Evolutionary conservation across 2,797 vertebrate genomes (phyloP).

Genomic region (Lerista edwardsae): DNA sequence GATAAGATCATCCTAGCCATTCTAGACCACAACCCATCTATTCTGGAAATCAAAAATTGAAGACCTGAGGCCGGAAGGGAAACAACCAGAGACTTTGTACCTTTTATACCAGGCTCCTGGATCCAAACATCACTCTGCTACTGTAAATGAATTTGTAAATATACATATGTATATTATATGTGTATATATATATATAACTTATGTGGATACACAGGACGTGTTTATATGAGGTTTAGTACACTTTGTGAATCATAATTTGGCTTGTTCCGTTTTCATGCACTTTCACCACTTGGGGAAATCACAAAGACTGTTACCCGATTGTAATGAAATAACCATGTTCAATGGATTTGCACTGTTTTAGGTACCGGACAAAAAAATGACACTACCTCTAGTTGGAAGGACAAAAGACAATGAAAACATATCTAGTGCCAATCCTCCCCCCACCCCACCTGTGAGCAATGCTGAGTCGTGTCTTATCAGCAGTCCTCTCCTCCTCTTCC

Average conservation of each 20-base stretch:
- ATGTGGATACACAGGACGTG: slow-evolving; percentile 52
- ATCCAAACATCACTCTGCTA: slow-evolving; percentile 69
- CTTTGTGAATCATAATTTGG: slow-evolving; percentile 54
- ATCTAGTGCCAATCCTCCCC: slow-evolving; percentile 44
- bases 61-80: slow-evolving; percentile 42
- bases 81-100: slow-evolving; percentile 57
- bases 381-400: slow-evolving; percentile 79
- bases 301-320: slow-evolving; percentile 63
- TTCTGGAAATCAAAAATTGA: slow-evolving; percentile 96
- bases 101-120: slow-evolving; percentile 66
- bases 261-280: slow-evolving; percentile 58
- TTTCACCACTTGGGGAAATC: slow-evolving; percentile 61
- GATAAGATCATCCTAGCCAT: slow-evolving; percentile 98
- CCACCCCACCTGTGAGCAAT: slow-evolving; percentile 28
- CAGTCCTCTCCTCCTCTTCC: slow-evolving; percentile 44
- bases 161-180: slow-evolving; percentile 65
- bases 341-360: slow-evolving; percentile 71
- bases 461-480: slow-evolving; percentile 63
- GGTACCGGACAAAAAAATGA: slow-evolving; percentile 73
- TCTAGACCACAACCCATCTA: slow-evolving; percentile 96
- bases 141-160: slow-evolving; percentile 75
- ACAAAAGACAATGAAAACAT: slow-evolving; percentile 61
- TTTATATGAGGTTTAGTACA: slow-evolving; percentile 69
- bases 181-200: slow-evolving; percentile 63
- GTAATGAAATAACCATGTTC: slow-evolving; percentile 68